Percentiles rank a stretch among this genome's conserved stretches.
These are phyloP conservation scores for Ptychadena robeensis DNA, from an alignment of 2,797 vertebrate species.

Conservation along the genomic window DNA sequence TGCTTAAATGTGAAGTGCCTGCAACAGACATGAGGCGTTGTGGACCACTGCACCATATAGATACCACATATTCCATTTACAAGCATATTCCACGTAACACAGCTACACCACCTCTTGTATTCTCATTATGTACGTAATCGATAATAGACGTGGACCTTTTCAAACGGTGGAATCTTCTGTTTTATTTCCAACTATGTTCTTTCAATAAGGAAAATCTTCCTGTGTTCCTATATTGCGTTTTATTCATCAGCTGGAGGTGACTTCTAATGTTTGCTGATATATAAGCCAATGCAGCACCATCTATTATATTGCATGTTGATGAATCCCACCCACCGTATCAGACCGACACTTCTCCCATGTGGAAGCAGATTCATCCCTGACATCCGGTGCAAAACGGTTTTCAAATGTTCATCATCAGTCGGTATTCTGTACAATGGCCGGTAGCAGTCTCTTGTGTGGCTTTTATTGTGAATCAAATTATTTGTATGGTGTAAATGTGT, in stretches of 20 bases:
- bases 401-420: not conserved
- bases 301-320: not conserved
- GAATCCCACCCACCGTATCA: not conserved
- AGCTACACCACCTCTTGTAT: no score
- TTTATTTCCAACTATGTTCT: not conserved
- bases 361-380: not conserved
- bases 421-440: not conserved
- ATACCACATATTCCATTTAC: not conserved
- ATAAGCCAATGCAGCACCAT: not conserved
- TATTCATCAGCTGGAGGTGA: not conserved
- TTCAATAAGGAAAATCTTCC: not conserved
- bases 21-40: not conserved
- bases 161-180: not conserved
- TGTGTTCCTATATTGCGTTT: not conserved
- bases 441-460: conserved; percentile 20
- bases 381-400: not conserved
- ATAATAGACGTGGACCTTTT: not conserved
- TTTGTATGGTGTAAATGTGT: conserved; percentile 26
- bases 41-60: not conserved
- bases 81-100: not conserved
- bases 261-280: not conserved
- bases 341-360: not conserved
- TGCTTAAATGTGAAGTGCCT: conserved; percentile 14
- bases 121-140: no score
- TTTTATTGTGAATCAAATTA: conserved; percentile 22